Conservation (phyloP, 1,140 invertebrate genomes). For the Eubasilissa regina region DNA sequence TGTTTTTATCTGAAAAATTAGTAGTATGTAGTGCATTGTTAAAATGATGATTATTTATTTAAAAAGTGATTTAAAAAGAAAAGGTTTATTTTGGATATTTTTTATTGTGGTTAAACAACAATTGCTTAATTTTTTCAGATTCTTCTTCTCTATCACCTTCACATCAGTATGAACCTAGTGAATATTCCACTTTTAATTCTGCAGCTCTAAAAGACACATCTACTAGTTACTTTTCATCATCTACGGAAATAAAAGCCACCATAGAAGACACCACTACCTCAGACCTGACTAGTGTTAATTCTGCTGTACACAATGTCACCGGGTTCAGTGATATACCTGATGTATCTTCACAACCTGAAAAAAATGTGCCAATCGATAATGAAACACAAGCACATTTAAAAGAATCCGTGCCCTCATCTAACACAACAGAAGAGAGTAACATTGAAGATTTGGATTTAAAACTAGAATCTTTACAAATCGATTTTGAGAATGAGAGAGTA, state of each 20-base stretch:
- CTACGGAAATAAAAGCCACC: slow-evolving; percentile 13
- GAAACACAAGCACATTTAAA: slow-evolving; percentile 23
- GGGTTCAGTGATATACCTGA: neutral
- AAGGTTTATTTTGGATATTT: too few species aligned
- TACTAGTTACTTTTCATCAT: neutral
- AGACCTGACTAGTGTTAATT: neutral
- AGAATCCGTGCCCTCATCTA: slow-evolving; percentile 1
- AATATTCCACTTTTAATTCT: slow-evolving; percentile 48
- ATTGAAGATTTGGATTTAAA: slow-evolving; percentile 71
- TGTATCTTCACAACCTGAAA: slow-evolving; percentile 1
- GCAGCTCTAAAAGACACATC: slow-evolving; percentile 40
- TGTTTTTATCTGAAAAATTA: too few species aligned
- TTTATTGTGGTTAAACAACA: too few species aligned
- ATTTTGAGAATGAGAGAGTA: slow-evolving; percentile 57
- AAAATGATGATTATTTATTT: too few species aligned
- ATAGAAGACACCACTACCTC: neutral
- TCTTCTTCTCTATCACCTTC: slow-evolving; percentile 38
- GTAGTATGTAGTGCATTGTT: too few species aligned
- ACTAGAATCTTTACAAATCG: slow-evolving; percentile 60
- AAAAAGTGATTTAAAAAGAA: too few species aligned
- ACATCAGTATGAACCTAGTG: slow-evolving; percentile 48
- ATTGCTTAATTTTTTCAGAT: slow-evolving; percentile 42
- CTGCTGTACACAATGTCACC: slow-evolving; percentile 1
- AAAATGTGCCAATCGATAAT: neutral
- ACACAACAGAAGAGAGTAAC: slow-evolving; percentile 63